Conservation (phyloP, 2,888 invertebrate species). For the Pollenia amentaria region DNA sequence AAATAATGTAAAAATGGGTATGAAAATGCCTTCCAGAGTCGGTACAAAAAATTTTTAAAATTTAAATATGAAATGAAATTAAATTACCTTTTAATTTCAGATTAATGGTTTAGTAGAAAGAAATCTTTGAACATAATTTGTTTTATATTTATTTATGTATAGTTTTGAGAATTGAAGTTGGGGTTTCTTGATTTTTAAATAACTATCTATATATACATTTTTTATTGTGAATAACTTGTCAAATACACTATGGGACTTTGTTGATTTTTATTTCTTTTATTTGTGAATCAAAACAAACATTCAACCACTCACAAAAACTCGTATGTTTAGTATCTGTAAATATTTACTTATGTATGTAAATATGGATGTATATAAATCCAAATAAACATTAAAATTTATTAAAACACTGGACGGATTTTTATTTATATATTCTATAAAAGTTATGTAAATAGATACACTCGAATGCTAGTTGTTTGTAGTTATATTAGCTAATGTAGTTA, state of each 20-base stretch:
- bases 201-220: neutral
- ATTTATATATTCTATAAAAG: constrained; percentile 4
- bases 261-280: neutral
- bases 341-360: neutral
- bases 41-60: neutral
- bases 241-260: constrained; percentile 13
- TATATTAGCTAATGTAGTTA: neutral
- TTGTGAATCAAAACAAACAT: constrained; percentile 39
- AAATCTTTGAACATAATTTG: neutral
- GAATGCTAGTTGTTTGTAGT: neutral
- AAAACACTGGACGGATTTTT: constrained; percentile 63
- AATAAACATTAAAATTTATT: constrained; percentile 29
- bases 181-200: neutral
- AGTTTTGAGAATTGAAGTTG: constrained; percentile 12
- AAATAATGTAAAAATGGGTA: too few species aligned
- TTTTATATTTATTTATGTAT: constrained; percentile 5
- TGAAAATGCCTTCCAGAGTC: too few species aligned
- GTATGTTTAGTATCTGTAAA: neutral
- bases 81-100: constrained; percentile 24
- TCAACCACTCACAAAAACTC: neutral
- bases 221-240: neutral
- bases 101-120: neutral
- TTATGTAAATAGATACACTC: constrained; percentile 11
- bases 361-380: constrained; percentile 8
- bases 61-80: neutral